Evolutionary conservation across 1,140 invertebrate species (phyloP).

Genomic region (Akabosia matsudoensis): DNA sequence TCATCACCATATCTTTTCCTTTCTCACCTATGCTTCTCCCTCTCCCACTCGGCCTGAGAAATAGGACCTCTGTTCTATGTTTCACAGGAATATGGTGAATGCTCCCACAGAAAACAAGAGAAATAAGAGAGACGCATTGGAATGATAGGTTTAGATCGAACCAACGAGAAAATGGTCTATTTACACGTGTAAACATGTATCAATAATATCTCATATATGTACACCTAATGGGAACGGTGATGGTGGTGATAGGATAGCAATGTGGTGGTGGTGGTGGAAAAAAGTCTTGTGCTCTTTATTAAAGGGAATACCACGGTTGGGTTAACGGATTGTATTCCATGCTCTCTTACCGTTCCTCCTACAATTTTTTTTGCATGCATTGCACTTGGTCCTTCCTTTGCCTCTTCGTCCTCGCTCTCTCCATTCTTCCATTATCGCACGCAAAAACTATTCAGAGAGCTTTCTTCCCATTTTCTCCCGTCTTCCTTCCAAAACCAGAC

Average conservation of each 20-base stretch:
- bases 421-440: background rate
- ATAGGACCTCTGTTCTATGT: background rate
- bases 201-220: background rate
- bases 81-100: background rate
- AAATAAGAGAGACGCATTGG: background rate
- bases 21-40: background rate
- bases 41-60: background rate
- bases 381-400: background rate
- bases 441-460: background rate
- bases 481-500: background rate
- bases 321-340: background rate
- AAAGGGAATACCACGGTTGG: background rate
- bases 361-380: background rate
- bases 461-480: background rate
- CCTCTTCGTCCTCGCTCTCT: background rate
- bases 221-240: background rate
- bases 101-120: background rate
- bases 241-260: background rate
- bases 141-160: background rate
- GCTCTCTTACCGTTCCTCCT: background rate
- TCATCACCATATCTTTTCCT: slow-evolving; percentile 13
- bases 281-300: background rate
- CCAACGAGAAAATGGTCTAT: background rate
- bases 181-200: background rate
- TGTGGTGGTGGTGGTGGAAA: background rate